A percentile compares a stretch with the other conserved stretches of the same genome.
phyloP scores from a whole-genome alignment of 2,888 invertebrate genomes.

The Gibbula magus region DNA sequence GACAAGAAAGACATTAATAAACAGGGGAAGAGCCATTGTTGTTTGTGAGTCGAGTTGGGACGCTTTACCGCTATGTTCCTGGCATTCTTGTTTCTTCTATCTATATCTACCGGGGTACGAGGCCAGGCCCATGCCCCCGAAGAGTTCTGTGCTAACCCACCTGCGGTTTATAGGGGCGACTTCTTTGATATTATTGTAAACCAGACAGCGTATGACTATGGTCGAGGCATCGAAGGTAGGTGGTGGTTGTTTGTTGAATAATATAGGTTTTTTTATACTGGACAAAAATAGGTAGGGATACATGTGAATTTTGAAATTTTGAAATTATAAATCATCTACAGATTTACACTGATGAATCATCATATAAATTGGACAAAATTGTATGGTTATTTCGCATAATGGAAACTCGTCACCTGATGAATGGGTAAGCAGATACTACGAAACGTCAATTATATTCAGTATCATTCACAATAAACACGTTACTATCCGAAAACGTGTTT shows the following conservation, averaged over 20 bases:
- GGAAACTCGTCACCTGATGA: too few relatives aligned
- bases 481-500: too few relatives aligned
- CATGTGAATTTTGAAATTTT: too few relatives aligned
- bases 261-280: too few relatives aligned
- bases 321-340: too few relatives aligned
- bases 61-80: not conserved
- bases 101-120: not conserved
- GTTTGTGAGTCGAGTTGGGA: not conserved
- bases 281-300: too few relatives aligned
- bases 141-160: not conserved
- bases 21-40: not conserved
- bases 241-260: not conserved
- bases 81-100: not conserved
- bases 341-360: too few relatives aligned
- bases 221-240: not conserved
- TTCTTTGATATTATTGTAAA: not conserved
- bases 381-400: too few relatives aligned
- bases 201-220: not conserved
- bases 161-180: not conserved
- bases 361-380: too few relatives aligned
- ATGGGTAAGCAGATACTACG: too few relatives aligned
- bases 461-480: too few relatives aligned
- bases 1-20: not conserved
- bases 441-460: too few relatives aligned
- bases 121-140: not conserved